Base-by-base conservation (phyloP, 2,797 vertebrate genomes). In the Natrix natrix region DNA sequence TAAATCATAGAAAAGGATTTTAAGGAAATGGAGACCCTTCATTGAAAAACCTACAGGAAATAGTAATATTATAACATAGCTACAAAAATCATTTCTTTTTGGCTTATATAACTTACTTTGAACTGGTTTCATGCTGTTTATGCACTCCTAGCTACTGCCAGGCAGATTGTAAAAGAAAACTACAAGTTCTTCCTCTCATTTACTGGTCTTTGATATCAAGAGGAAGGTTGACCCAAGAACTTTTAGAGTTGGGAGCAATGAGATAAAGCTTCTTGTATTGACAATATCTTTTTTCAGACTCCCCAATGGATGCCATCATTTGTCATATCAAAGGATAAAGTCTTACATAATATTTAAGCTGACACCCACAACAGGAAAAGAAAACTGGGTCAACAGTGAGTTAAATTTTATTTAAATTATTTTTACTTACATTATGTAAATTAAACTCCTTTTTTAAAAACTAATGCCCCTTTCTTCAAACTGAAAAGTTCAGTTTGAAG, bases 171-270 rank as follows among this genome's bases (percentile, higher is more conserved):
- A 59, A 56, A 93, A 92, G 8, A 56, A 94, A 96, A 96, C 1
- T 93, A 28, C 92, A 93, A 94, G 37, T 90, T 6, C 92, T 89
- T 94, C 93, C 94, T 55, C 22, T 55, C 94, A 63, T 94, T 92
- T 87, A 93, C 52, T 59, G 20, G 94, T 91, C 60, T 86, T 96
- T 95, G 96, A 96, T 95, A 93, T 92, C 61, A 92, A 3, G 37
- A 89, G 93, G 93, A 93, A 78, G 93, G 52, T 16, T 83, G 74
- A 48, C 12, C n/a, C 1, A 43, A 66, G 32, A 56, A 54, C 16
- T 92, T 28, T 92, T 66, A 24, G 22, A 87, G 74, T 11, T 78
- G 74, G 32, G 37, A 78, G 17, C 13, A 59, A 52, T 59, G 52
- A 52, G 69, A 37, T 20, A 74, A 37, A 37, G 7, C 17, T 78